Percentiles rank a stretch among this genome's conserved stretches.
Evolutionary conservation across 64 coral and sea anemone species (phyloP).

Genomic region (Stichodactyla mertensii): DNA sequence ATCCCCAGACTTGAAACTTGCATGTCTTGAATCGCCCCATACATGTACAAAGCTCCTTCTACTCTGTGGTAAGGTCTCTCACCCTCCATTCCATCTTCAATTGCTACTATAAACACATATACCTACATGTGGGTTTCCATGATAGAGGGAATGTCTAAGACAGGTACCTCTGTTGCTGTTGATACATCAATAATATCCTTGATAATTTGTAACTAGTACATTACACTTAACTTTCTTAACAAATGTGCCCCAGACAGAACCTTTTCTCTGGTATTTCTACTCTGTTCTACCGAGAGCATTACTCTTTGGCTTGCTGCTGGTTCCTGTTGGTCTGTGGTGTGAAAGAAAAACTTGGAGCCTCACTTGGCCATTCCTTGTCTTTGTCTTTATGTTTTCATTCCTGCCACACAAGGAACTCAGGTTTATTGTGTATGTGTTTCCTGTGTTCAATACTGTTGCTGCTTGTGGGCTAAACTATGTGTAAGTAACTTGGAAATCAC

Average conservation of each 20-base stretch:
- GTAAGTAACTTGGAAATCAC: conserved; percentile 45
- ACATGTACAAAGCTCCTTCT: too few relatives aligned
- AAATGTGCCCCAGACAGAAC: conserved; percentile 48
- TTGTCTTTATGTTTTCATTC: conserved; percentile 82
- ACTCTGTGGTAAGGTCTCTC: too few relatives aligned
- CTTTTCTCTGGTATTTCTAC: conserved; percentile 98
- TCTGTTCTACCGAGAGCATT: conserved; percentile 85
- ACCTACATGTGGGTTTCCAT: too few relatives aligned
- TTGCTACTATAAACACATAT: too few relatives aligned
- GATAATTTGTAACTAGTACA: too few relatives aligned
- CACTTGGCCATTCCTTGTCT: conserved; percentile 47
- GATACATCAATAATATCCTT: too few relatives aligned
- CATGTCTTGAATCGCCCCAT: too few relatives aligned
- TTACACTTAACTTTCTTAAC: background rate
- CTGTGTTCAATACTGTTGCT: conserved; percentile 78
- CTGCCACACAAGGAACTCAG: conserved; percentile 95
- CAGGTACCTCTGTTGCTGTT: too few relatives aligned
- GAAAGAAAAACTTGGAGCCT: conserved; percentile 80
- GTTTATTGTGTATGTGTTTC: conserved; percentile 91
- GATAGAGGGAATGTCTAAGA: too few relatives aligned
- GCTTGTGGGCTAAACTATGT: conserved; percentile 89
- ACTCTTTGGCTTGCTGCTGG: conserved; percentile 55
- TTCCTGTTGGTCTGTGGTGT: conserved; percentile 73
- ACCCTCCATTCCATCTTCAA: too few relatives aligned
- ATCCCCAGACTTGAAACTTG: too few relatives aligned